Evolutionary conservation across 2,888 invertebrate species (phyloP).

Genomic region (Caenorhabditis zanzibari): DNA sequence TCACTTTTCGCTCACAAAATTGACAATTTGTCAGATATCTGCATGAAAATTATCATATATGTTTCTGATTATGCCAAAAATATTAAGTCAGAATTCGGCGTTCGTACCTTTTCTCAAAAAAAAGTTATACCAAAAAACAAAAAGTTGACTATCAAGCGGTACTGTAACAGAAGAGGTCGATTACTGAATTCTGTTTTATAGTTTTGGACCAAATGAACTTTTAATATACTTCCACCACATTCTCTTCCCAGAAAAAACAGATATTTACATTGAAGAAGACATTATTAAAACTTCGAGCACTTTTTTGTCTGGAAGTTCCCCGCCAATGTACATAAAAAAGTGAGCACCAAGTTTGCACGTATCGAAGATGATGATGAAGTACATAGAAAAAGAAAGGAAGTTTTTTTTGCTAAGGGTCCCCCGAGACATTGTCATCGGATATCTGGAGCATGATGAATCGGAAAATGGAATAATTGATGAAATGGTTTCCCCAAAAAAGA

Average conservation of each 20-base stretch:
- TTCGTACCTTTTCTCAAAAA: no score
- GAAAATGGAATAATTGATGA: slow-evolving; percentile 47
- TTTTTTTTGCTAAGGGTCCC: slow-evolving; percentile 24
- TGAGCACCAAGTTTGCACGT: slow-evolving; percentile 36
- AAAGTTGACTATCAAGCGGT: no score
- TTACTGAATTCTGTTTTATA: no score
- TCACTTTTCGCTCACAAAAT: no score
- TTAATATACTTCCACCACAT: neutral
- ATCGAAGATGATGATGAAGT: slow-evolving; percentile 30
- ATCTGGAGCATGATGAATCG: slow-evolving; percentile 45
- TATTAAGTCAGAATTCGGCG: no score
- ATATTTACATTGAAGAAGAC: neutral
- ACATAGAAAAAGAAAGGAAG: slow-evolving; percentile 13
- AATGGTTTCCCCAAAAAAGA: slow-evolving; percentile 32
- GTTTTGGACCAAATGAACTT: no score
- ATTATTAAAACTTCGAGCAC: slow-evolving; percentile 38
- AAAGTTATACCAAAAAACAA: no score
- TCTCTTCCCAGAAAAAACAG: neutral
- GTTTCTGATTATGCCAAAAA: no score
- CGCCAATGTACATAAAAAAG: slow-evolving; percentile 18
- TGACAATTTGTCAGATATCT: no score
- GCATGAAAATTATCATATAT: no score
- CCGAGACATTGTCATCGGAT: slow-evolving; percentile 50
- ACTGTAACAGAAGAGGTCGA: no score
- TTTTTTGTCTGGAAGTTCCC: slow-evolving; percentile 34